Conservation (phyloP, 2,113 vertebrate species). For the Pardalotus punctatus region DNA sequence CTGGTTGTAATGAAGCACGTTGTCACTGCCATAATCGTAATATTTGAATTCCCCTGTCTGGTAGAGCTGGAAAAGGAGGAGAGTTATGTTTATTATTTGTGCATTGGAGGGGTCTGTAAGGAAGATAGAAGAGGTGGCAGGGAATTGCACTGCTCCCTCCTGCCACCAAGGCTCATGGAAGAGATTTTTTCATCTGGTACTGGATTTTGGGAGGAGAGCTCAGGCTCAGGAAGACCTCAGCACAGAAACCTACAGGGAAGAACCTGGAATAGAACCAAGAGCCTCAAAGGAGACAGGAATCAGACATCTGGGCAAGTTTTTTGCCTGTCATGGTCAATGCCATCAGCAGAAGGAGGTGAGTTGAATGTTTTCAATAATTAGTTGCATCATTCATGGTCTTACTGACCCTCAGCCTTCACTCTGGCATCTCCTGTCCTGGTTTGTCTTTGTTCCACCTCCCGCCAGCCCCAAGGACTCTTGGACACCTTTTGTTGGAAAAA, state of each 20-base stretch:
- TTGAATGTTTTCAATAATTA: neutral
- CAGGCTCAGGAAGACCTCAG: neutral
- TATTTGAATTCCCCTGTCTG: constrained; percentile 78
- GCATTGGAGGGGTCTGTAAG: neutral
- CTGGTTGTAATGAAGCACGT: constrained; percentile 89
- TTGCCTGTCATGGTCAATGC: neutral
- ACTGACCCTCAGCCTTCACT: neutral
- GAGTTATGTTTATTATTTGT: neutral
- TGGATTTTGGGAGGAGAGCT: neutral
- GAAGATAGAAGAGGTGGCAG: neutral
- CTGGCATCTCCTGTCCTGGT: neutral
- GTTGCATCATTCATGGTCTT: neutral
- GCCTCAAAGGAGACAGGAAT: neutral
- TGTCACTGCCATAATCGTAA: constrained; percentile 84
- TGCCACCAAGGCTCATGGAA: neutral
- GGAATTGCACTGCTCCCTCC: neutral
- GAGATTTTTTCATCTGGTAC: rapidly evolving
- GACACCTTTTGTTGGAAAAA: neutral
- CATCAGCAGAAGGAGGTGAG: neutral
- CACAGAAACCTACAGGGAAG: rapidly evolving
- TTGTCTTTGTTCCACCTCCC: neutral
- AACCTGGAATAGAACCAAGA: neutral
- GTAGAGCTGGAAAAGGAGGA: constrained; percentile 7
- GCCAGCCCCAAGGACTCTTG: neutral
- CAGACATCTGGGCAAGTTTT: neutral